Evolutionary conservation across 2,888 invertebrate species (phyloP), one percentile per base, ranked within the genome.

Genomic region (Thereva unica): DNA sequence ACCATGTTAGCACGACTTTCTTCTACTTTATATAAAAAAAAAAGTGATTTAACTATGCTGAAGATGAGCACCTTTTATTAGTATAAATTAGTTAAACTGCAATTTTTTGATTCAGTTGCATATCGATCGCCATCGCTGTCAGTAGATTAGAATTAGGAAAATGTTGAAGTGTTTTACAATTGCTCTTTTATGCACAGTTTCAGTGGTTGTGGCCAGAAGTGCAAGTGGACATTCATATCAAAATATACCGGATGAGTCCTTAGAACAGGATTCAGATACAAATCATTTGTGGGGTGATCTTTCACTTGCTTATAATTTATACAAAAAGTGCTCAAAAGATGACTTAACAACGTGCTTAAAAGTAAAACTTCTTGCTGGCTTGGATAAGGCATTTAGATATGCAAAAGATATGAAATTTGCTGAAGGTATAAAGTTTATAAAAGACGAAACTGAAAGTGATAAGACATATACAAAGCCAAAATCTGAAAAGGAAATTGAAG

Each of bases 371-470:
- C 84, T 92, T n/a, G 86, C 89, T 34, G 88, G 90, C 2, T 82
- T 93, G 79, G 91, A 91, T 74, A 87, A 90, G 74, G 86, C 88
- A 54, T 85, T 90, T 40, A 85, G 89, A 69, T 81, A 83, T 53
- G 78, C 82, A 54, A 84, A 83, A 70, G 87, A 89, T 70, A 78
- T 93, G 56, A 84, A 86, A 41, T 77, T 93, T 9, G 81, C 89
- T 65, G 90, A 89, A 66, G 92, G 92, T n/a, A 85, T 93, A 59
- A 88, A 87, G 66, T 86, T 93, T 73, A 86, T 90, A 7, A 88
- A 89, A 74, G 80, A 83, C 6, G 85, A 87, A 74, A 82, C 67
- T 5, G 71, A 70, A 1, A 70, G 63, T 5, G 76, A 80, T 41
- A 73, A 74, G 0, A 70, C 69, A n/a, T 67, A 72, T 2, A 61